Conservation (phyloP, 2,797 vertebrate genomes). For the Coccyzus lansbergi region DNA sequence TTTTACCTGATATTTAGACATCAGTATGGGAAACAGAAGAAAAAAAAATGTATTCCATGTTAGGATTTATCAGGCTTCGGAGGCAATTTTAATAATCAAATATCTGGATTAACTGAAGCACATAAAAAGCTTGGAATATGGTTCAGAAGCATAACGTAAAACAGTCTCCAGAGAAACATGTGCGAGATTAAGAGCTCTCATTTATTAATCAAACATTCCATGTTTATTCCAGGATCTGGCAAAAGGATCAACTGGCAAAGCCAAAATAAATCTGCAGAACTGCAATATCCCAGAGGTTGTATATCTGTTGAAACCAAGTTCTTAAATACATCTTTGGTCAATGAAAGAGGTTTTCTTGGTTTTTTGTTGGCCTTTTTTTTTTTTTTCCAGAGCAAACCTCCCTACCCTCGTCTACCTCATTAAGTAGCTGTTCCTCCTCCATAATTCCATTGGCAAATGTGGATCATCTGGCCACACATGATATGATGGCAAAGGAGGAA, state of each 20-base stretch:
- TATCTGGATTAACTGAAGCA: not conserved
- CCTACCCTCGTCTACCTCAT: not conserved
- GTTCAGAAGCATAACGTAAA: not conserved
- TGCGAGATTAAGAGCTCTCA: not conserved
- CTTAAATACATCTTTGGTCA: not conserved
- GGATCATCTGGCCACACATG: not conserved
- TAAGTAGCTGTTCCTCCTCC: not conserved
- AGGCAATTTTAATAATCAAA: not conserved
- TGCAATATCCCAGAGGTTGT: not conserved
- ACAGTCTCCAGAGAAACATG: not conserved
- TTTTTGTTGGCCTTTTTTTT: not conserved
- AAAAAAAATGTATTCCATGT: not conserved
- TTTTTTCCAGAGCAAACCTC: not conserved
- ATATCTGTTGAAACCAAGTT: not conserved
- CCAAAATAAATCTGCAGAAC: not conserved
- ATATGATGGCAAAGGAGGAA: not conserved
- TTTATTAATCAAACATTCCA: not conserved
- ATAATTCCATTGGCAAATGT: not conserved
- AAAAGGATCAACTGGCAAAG: not conserved
- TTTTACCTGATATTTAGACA: slow-evolving; percentile 60
- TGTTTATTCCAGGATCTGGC: not conserved
- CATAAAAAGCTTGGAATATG: not conserved
- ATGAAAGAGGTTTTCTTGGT: accelerated
- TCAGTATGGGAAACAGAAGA: not conserved
- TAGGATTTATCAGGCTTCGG: not conserved